phyloP scores from a whole-genome alignment of 1,140 invertebrate species.

The Ridgeia piscesae region DNA sequence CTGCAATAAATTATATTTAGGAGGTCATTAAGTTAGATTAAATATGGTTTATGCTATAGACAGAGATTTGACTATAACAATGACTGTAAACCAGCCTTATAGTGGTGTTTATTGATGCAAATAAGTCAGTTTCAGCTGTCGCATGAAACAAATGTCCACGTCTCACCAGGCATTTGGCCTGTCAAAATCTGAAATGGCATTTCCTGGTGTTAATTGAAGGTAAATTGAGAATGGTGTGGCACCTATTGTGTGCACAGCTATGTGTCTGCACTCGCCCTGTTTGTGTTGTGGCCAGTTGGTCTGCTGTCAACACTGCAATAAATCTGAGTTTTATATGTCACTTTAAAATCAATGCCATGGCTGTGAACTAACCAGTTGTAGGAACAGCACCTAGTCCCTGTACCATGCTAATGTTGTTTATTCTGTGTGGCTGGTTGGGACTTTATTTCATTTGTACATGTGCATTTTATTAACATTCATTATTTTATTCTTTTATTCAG shows the following conservation, averaged over 20 bases:
- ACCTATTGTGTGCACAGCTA: not conserved
- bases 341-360: not conserved
- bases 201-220: not conserved
- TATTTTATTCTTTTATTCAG: constrained; percentile 2
- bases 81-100: too few relatives aligned
- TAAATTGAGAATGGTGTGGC: not conserved
- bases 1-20: too few relatives aligned
- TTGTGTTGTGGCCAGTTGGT: not conserved
- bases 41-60: too few relatives aligned
- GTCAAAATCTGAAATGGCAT: not conserved
- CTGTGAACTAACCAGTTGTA: not conserved
- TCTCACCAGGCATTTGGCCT: not conserved
- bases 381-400: too few relatives aligned
- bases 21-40: too few relatives aligned
- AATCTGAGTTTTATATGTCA: not conserved
- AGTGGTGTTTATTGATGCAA: not conserved
- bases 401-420: too few relatives aligned
- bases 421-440: too few relatives aligned
- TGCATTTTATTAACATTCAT: not conserved
- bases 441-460: not conserved
- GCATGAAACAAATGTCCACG: not conserved
- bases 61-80: too few relatives aligned
- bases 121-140: not conserved
- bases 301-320: not conserved
- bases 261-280: not conserved